Conservation (phyloP, 2,888 invertebrate genomes). For the Adineta ricciae region DNA sequence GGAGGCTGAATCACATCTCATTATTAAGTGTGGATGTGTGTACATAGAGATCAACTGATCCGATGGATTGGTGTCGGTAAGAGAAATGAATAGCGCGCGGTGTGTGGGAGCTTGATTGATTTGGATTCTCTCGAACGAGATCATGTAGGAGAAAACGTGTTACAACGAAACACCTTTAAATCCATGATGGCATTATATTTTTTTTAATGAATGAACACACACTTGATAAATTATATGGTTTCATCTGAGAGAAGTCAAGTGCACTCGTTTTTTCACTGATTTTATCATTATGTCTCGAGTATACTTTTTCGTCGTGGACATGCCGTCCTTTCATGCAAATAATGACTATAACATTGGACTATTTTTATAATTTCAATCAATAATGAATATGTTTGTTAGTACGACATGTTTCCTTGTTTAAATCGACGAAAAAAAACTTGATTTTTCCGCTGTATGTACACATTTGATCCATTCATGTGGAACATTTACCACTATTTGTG, state of each 20-base stretch:
- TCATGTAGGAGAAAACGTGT: neutral
- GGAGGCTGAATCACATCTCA: neutral
- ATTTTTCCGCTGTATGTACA: too few species aligned
- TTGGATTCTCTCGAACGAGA: neutral
- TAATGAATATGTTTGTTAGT: neutral
- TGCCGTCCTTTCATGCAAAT: neutral
- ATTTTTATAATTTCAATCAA: neutral
- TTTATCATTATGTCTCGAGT: neutral
- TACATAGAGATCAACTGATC: constrained; percentile 3
- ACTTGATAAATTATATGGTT: neutral
- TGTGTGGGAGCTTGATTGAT: neutral
- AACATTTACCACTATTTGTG: neutral
- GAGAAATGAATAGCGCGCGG: neutral
- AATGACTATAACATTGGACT: neutral
- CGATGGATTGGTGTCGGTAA: neutral
- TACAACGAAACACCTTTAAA: neutral
- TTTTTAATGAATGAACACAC: neutral
- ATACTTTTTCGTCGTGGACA: neutral
- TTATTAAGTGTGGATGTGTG: neutral
- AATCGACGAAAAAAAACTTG: too few species aligned
- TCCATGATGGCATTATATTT: neutral
- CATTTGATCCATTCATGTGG: neutral
- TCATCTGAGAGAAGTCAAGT: neutral
- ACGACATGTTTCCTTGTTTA: too few species aligned
- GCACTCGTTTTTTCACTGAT: neutral